phyloP scores from a whole-genome alignment of 1,140 invertebrate species.

The Octopus sinensis region DNA sequence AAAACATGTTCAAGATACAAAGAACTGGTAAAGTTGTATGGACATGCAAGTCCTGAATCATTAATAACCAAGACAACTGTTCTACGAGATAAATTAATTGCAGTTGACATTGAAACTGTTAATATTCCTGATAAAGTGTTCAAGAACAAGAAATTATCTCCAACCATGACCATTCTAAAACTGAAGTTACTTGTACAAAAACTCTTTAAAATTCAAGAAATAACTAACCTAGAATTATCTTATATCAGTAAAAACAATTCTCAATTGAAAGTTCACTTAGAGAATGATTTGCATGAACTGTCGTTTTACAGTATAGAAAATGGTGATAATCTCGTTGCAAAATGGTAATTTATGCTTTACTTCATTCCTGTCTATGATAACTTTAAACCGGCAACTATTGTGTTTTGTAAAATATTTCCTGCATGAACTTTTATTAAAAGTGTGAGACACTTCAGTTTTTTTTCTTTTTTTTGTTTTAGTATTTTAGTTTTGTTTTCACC shows the following conservation, averaged over 20 bases:
- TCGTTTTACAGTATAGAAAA: not conserved
- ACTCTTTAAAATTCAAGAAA: not conserved
- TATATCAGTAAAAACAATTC: not conserved
- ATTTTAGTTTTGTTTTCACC: too few species aligned
- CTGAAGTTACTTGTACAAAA: not conserved
- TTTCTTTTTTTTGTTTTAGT: too few species aligned
- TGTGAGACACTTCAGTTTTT: too few species aligned
- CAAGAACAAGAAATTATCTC: not conserved
- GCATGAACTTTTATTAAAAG: too few species aligned
- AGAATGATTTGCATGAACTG: not conserved
- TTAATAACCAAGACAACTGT: not conserved
- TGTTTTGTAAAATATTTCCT: too few species aligned
- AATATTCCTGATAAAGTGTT: not conserved
- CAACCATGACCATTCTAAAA: not conserved
- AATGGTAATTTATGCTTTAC: not conserved
- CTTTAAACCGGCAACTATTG: too few species aligned
- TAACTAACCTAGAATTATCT: not conserved
- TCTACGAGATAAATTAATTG: not conserved
- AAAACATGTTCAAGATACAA: not conserved
- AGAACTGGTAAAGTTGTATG: not conserved
- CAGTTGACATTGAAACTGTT: not conserved
- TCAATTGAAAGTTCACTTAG: not conserved
- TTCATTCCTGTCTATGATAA: too few species aligned
- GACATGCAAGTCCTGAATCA: not conserved
- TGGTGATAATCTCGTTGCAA: not conserved